Percentiles rank a stretch among this genome's conserved stretches.
phyloP scores from a whole-genome alignment of 1,140 invertebrate species.

The Macrosteles quadrilineatus region DNA sequence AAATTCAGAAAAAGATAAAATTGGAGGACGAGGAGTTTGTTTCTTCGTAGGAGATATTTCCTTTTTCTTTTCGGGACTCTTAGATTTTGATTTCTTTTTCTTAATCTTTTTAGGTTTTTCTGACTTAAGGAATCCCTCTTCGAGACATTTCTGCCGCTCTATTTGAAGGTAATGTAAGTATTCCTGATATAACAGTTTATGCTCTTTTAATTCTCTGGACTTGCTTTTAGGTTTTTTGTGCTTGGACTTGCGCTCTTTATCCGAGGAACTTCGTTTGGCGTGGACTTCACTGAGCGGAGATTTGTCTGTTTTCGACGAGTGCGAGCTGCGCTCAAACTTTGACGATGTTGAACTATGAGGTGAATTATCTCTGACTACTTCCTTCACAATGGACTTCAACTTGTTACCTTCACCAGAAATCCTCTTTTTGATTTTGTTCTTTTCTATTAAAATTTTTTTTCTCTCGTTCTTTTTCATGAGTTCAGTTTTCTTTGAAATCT shows the following conservation, averaged over 20 bases:
- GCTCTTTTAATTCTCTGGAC: slow-evolving; percentile 8
- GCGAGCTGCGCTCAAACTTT: not conserved
- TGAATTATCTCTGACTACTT: not conserved
- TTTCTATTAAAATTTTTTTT: not conserved
- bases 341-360: slow-evolving; percentile 2
- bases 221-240: not conserved
- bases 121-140: not conserved
- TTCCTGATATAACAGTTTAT: not conserved
- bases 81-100: not conserved
- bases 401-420: not conserved
- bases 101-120: not conserved
- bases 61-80: not conserved
- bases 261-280: not conserved
- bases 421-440: not conserved
- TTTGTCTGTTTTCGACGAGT: not conserved
- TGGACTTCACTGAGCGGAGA: not conserved
- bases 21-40: not conserved
- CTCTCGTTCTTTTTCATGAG: slow-evolving; percentile 7
- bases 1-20: slow-evolving; percentile 14
- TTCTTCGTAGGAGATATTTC: not conserved
- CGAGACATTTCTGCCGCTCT: slow-evolving; percentile 5
- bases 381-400: not conserved
- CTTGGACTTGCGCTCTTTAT: not conserved
- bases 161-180: not conserved
- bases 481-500: slow-evolving; percentile 3